Evolutionary conservation across 2,888 invertebrate species (phyloP).

Genomic region (Magallana nippona): DNA sequence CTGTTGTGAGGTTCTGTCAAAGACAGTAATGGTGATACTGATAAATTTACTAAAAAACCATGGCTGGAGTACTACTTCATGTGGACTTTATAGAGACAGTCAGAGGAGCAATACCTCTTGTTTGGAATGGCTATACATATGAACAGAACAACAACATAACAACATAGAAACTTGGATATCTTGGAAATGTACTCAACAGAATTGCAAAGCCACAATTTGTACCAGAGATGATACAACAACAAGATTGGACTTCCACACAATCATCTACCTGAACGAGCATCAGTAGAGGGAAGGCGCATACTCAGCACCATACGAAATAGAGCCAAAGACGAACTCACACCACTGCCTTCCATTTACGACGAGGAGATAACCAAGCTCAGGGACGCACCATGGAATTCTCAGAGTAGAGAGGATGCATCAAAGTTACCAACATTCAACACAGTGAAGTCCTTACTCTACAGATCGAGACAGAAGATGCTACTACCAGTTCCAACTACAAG

Average conservation of each 20-base stretch:
- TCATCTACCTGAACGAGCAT: conserved; percentile 38
- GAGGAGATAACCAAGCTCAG: no score
- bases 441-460: neutral
- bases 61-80: conserved; percentile 11
- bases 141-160: conserved; percentile 44
- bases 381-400: no score
- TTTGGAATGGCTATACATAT: conserved; percentile 40
- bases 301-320: conserved; percentile 24
- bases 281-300: conserved; percentile 32
- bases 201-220: conserved; percentile 41
- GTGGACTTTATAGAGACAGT: conserved; percentile 41
- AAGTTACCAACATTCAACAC: no score
- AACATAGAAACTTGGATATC: conserved; percentile 43
- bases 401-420: no score
- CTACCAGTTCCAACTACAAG: conserved; percentile 35
- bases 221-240: conserved; percentile 41
- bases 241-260: conserved; percentile 35
- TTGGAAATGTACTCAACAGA: conserved; percentile 36
- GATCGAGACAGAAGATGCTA: conserved; percentile 26
- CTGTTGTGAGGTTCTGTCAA: no score
- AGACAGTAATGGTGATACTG: no score
- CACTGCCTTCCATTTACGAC: no score
- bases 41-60: no score
- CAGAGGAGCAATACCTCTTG: conserved; percentile 38
- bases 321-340: neutral